A percentile compares a stretch with the other conserved stretches of the same genome.
Evolutionary conservation across 1,140 invertebrate species (phyloP).

Genomic region (Bombus impatiens): DNA sequence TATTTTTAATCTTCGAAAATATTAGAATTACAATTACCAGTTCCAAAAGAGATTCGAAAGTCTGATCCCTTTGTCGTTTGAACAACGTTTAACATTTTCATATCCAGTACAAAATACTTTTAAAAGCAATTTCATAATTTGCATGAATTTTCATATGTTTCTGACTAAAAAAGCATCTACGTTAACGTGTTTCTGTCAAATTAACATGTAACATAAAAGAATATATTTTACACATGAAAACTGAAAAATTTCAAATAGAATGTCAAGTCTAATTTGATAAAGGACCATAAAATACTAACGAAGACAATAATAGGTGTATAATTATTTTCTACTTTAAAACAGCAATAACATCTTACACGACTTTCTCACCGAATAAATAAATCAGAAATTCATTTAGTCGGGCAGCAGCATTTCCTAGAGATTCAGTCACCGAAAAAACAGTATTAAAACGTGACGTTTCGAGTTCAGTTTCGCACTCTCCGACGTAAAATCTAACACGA

Average conservation of each 20-base stretch:
- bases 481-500: too few species aligned
- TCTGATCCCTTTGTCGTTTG: not conserved
- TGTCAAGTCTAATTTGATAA: not conserved
- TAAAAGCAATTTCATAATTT: not conserved
- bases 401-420: not conserved
- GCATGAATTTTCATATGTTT: not conserved
- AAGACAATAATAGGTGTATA: not conserved
- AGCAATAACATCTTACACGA: not conserved
- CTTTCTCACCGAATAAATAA: not conserved
- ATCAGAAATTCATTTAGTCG: not conserved
- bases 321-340: not conserved
- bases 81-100: not conserved
- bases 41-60: not conserved
- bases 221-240: not conserved
- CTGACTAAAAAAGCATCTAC: not conserved
- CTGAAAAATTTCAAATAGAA: not conserved
- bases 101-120: not conserved
- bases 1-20: not conserved
- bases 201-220: not conserved
- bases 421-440: too few species aligned
- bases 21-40: not conserved
- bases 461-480: too few species aligned
- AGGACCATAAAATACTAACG: not conserved
- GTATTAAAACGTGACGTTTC: too few species aligned
- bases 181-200: too few species aligned